A percentile compares a stretch with the other conserved stretches of the same genome.
These are phyloP conservation scores for Lates japonicus DNA, from an alignment of 2,797 vertebrate species.

Conservation along the genomic window DNA sequence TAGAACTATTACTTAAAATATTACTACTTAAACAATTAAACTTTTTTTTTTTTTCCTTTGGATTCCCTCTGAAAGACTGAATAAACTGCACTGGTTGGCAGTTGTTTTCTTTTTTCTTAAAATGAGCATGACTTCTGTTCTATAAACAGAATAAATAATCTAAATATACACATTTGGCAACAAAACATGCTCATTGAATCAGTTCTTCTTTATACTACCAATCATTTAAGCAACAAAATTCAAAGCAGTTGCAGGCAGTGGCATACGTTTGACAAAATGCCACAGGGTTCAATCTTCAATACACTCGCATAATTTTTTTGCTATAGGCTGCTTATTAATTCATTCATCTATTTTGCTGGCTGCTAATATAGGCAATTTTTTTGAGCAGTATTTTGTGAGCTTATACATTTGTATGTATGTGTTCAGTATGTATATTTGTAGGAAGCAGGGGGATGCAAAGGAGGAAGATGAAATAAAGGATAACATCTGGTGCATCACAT, in stretches of 20 bases:
- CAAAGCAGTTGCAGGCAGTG: not conserved
- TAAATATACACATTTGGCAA: not conserved
- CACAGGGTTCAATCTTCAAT: not conserved
- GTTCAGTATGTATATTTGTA: slow-evolving; percentile 43
- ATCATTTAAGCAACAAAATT: not conserved
- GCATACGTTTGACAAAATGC: not conserved
- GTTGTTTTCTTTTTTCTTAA: not conserved
- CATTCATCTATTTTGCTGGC: not conserved
- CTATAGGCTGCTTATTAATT: not conserved
- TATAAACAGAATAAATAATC: not conserved
- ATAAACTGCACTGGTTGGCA: too few species aligned
- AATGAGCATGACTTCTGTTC: too few species aligned
- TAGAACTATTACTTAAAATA: too few species aligned
- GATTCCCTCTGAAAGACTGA: too few species aligned
- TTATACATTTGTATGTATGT: slow-evolving; percentile 14
- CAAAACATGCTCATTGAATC: not conserved
- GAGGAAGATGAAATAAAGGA: slow-evolving; percentile 60
- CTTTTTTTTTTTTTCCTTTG: too few species aligned
- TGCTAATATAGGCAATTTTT: not conserved
- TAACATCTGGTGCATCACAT: slow-evolving; percentile 71
- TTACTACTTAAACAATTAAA: too few species aligned
- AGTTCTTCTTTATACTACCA: not conserved
- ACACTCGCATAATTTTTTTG: not conserved
- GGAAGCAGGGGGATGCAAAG: slow-evolving; percentile 44
- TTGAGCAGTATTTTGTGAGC: not conserved